Conservation (phyloP, 1,140 invertebrate genomes). For the Rhizoglyphus robini region DNA sequence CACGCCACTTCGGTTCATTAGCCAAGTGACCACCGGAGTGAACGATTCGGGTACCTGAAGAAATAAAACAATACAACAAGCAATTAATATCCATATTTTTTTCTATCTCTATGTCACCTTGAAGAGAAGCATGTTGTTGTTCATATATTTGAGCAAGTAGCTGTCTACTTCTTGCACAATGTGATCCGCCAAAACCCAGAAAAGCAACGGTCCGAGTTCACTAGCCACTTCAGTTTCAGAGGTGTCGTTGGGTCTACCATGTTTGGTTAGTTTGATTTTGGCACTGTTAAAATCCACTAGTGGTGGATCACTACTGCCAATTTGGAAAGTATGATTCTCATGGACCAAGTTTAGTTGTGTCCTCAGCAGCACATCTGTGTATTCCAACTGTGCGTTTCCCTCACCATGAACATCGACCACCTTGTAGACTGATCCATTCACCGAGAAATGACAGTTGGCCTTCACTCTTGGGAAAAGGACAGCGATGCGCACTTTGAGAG, state of each 20-base stretch:
- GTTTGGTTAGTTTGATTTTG: slow-evolving; percentile 16
- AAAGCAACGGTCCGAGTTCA: slow-evolving; percentile 26
- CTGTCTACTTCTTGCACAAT: slow-evolving; percentile 25
- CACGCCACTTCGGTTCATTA: slow-evolving; percentile 11
- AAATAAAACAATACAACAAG: not conserved
- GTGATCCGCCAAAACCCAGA: slow-evolving; percentile 27
- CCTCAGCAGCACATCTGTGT: slow-evolving; percentile 26
- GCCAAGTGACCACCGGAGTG: slow-evolving; percentile 21
- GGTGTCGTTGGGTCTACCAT: slow-evolving; percentile 13
- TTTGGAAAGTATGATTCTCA: slow-evolving; percentile 21
- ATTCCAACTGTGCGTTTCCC: slow-evolving; percentile 25
- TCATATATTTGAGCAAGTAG: slow-evolving; percentile 24
- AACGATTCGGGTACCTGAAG: slow-evolving; percentile 18
- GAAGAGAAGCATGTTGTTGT: slow-evolving; percentile 23
- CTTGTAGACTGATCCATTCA: slow-evolving; percentile 26
- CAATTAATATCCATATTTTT: not conserved
- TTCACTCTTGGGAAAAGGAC: slow-evolving; percentile 25
- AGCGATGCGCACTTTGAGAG: slow-evolving; percentile 24
- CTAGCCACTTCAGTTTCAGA: slow-evolving; percentile 22
- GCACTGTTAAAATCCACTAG: slow-evolving; percentile 26
- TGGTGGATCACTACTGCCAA: slow-evolving; percentile 25
- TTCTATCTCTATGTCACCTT: not conserved
- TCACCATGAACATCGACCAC: slow-evolving; percentile 26
- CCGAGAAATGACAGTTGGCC: slow-evolving; percentile 23
- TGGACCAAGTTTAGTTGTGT: slow-evolving; percentile 26